phyloP scores from a whole-genome alignment of 2,888 invertebrate genomes.

The Parnassius apollo region DNA sequence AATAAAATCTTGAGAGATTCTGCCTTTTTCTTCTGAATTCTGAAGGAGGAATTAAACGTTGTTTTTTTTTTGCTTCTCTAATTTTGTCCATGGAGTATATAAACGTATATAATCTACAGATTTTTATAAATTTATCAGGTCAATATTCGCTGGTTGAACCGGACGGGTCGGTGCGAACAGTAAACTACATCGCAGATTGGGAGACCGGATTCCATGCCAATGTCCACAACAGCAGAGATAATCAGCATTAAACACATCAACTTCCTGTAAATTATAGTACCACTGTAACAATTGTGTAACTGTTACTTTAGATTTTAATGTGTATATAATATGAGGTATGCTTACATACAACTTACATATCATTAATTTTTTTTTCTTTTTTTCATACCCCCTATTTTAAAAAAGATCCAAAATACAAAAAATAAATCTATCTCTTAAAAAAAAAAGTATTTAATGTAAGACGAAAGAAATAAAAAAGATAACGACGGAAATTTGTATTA shows the following conservation, averaged over 20 bases:
- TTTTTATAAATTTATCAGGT: constrained; percentile 56
- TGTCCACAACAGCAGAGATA: constrained; percentile 84
- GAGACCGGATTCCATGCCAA: constrained; percentile 89
- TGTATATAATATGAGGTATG: not conserved
- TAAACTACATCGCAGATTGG: constrained; percentile 89
- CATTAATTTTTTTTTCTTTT: too few species aligned
- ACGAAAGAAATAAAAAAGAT: not conserved
- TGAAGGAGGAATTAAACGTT: too few species aligned
- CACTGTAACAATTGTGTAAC: constrained; percentile 9
- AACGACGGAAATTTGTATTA: not conserved
- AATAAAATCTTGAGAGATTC: too few species aligned
- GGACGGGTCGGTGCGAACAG: constrained; percentile 87
- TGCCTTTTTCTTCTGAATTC: too few species aligned
- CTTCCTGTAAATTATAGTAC: constrained; percentile 8
- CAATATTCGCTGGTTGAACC: constrained; percentile 86
- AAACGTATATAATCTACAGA: constrained; percentile 17
- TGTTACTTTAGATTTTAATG: too few species aligned
- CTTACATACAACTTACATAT: too few species aligned
- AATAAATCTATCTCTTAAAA: too few species aligned
- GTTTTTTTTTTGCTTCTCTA: too few species aligned
- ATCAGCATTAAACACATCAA: constrained; percentile 53
- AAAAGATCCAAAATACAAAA: too few species aligned
- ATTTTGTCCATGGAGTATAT: not conserved
- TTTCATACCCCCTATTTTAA: too few species aligned
- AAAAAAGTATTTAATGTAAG: not conserved